Evolutionary conservation across 2,797 vertebrate genomes (phyloP), one percentile per base, ranked within the genome.

Genomic region (Myotis pilosus): DNA sequence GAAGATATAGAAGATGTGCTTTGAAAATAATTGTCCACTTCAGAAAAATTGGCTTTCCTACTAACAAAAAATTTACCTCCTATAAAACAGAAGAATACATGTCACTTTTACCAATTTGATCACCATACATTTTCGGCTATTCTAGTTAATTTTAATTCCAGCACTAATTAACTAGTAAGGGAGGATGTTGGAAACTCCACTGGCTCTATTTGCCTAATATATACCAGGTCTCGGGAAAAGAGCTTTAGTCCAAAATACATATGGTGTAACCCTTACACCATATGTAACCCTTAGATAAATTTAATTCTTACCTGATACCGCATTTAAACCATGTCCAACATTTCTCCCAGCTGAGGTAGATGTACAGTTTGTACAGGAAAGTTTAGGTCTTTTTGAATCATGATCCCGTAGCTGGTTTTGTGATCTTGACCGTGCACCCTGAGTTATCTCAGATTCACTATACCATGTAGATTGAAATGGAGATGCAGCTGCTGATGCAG

Each of bases 321-420:
- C 97, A 98, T 98, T 98, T 75, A 99, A 98, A 97, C 98, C 97
- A 90, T 98, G 97, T 95, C 98, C 98, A 93, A 97, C 97, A 98
- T 98, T 99, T 98, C 98, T 98, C 95, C 98, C 97, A 92, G 98
- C 96, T 62, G 99, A 98, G 96, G 98, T 98, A 98, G 98, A 98
- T 38, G 98, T 97, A 98, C 98, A 98, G 94, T 98, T 99, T 96
- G 97, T 98, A 98, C 98, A 99, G 4, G 99, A 99, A 85, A 99
- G 98, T 97, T 99, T 99, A 97, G 99, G 99, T 98, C 99, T 99
- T 98, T 99, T 99, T 82, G 99, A 99, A 96, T 99, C 99, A 10
- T 98, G 98, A 94, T 99, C 99, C 94, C 98, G 99, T 69, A 98
- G 98, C 90, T 98, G 97, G 89, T 98, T 98, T 91, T 99, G 98